These are phyloP conservation scores for Elmis aenea DNA, from an alignment of 2,888 invertebrate genomes.

Conservation along the genomic window DNA sequence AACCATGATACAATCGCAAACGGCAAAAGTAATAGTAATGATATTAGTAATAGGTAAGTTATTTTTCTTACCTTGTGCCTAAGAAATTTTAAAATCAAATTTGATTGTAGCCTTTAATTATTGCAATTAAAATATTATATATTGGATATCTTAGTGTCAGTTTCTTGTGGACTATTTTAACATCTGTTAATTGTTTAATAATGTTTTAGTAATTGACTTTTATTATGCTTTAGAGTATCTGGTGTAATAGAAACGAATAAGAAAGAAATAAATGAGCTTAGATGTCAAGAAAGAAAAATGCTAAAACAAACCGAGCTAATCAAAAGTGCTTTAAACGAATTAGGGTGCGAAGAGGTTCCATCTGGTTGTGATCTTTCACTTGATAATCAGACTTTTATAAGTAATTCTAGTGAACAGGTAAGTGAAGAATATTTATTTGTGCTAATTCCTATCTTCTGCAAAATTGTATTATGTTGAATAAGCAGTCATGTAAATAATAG, in stretches of 20 bases:
- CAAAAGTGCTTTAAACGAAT: constrained; percentile 75
- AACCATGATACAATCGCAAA: constrained; percentile 35
- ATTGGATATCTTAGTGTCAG: no score
- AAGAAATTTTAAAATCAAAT: no score
- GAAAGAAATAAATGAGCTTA: constrained; percentile 73
- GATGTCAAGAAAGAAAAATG: constrained; percentile 79
- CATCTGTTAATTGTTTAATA: neutral
- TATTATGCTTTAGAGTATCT: constrained; percentile 8
- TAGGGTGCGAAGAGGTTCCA: constrained; percentile 83
- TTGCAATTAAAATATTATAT: neutral
- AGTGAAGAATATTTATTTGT: no score
- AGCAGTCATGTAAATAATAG: no score
- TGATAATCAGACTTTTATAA: constrained; percentile 59
- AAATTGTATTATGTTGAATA: no score
- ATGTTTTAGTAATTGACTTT: constrained; percentile 19
- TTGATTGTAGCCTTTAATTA: constrained; percentile 1
- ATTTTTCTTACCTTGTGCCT: neutral
- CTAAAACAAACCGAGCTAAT: constrained; percentile 79
- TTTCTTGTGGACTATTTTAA: neutral
- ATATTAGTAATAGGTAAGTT: constrained; percentile 37
- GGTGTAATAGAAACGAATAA: constrained; percentile 33
- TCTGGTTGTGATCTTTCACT: constrained; percentile 71
- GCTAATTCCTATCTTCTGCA: no score
- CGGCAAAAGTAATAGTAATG: constrained; percentile 38
- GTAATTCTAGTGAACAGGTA: constrained; percentile 63